Percentiles rank a stretch among this genome's conserved stretches.
phyloP scores from a whole-genome alignment of 2,797 vertebrate genomes.

The Odontamblyopus rebecca region DNA sequence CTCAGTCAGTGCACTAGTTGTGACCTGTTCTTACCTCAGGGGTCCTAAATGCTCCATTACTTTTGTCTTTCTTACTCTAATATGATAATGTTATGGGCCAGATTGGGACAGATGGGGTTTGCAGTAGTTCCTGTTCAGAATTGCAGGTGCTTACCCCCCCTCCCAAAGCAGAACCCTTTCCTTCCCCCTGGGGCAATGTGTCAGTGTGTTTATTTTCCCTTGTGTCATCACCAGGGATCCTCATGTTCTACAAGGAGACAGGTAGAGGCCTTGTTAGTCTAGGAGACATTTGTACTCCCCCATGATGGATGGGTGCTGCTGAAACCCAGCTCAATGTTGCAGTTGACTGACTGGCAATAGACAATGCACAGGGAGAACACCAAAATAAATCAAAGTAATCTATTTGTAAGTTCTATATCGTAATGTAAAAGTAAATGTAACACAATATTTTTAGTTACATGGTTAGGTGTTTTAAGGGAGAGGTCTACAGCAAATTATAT shows the following conservation, averaged over 20 bases:
- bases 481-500: too few relatives aligned
- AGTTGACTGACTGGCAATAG: constrained; percentile 22
- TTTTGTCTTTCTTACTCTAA: constrained; percentile 75
- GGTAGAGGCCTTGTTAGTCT: constrained; percentile 38
- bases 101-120: constrained; percentile 67
- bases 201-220: constrained; percentile 71
- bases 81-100: constrained; percentile 68
- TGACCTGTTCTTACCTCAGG: constrained; percentile 66
- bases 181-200: constrained; percentile 59
- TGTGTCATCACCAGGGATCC: constrained; percentile 63
- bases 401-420: background rate
- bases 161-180: constrained; percentile 37
- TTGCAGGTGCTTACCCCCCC: constrained; percentile 64
- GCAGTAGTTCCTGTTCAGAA: constrained; percentile 64
- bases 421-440: background rate
- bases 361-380: background rate
- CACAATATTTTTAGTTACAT: too few relatives aligned
- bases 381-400: background rate
- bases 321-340: constrained; percentile 5
- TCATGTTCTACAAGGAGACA: constrained; percentile 47
- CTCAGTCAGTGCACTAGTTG: constrained; percentile 63
- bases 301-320: constrained; percentile 17
- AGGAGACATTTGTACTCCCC: constrained; percentile 36
- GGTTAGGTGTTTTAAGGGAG: too few relatives aligned
- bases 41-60: constrained; percentile 69